phyloP scores from a whole-genome alignment of 2,113 vertebrate species.

The Felis chaus region DNA sequence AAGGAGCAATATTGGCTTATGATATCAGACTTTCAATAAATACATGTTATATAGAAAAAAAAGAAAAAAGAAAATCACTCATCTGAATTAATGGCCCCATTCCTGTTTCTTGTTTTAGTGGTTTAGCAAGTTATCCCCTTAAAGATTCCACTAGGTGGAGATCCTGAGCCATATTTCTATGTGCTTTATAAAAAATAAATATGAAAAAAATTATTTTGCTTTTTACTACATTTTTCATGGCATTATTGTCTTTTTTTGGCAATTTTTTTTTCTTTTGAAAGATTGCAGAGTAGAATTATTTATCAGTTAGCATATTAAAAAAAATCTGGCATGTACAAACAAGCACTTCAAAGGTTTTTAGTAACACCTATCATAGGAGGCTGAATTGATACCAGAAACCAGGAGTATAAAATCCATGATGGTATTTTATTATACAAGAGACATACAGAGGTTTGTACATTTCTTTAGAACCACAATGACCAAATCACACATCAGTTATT shows the following conservation, averaged over 20 bases:
- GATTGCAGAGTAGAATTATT: slow-evolving; percentile 62
- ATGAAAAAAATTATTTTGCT: slow-evolving; percentile 26
- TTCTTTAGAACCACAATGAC: not conserved
- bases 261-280: slow-evolving; percentile 34
- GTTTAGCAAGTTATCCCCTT: not conserved
- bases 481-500: slow-evolving; percentile 10
- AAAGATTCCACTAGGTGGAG: slow-evolving; percentile 82
- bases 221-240: slow-evolving; percentile 53
- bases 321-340: slow-evolving; percentile 71
- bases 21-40: not conserved
- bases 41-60: not conserved
- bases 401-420: not conserved
- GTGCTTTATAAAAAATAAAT: not conserved
- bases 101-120: not conserved
- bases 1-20: not conserved
- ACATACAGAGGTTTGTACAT: not conserved
- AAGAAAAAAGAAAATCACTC: not conserved
- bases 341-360: slow-evolving; percentile 65
- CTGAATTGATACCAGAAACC: slow-evolving; percentile 40
- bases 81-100: not conserved
- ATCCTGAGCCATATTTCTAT: slow-evolving; percentile 58
- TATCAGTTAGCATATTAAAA: slow-evolving; percentile 63
- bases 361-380: slow-evolving; percentile 59
- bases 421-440: slow-evolving; percentile 52
- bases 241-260: not conserved